These are phyloP conservation scores for Gambusia affinis DNA, from an alignment of 2,113 vertebrate species.

Conservation along the genomic window DNA sequence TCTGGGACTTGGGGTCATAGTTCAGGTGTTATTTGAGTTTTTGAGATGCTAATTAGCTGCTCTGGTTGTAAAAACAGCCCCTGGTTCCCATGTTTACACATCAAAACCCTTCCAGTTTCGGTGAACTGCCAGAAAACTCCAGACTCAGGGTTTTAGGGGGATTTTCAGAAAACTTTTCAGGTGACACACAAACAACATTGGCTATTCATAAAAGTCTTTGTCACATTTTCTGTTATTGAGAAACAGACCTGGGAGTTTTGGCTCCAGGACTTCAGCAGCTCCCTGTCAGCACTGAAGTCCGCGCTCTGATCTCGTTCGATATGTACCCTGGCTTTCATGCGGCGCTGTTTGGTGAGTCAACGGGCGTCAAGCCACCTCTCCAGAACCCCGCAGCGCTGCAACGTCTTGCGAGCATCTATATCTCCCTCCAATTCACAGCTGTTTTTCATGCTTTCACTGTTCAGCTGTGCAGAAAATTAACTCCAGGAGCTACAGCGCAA, in stretches of 20 bases:
- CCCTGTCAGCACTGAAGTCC: not conserved
- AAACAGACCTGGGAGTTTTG: not conserved
- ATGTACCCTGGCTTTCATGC: constrained; percentile 5
- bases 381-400: constrained; percentile 45
- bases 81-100: too few relatives aligned
- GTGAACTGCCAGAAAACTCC: too few relatives aligned
- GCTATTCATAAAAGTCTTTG: too few relatives aligned
- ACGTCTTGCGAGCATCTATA: constrained; percentile 35
- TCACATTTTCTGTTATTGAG: not conserved
- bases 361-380: constrained; percentile 32
- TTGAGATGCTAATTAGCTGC: too few relatives aligned
- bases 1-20: too few relatives aligned
- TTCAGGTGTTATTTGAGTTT: too few relatives aligned
- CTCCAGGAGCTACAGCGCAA: constrained; percentile 51
- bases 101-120: too few relatives aligned
- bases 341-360: constrained; percentile 14
- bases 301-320: constrained; percentile 17
- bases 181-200: too few relatives aligned
- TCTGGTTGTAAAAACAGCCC: too few relatives aligned
- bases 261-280: not conserved
- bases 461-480: constrained; percentile 81
- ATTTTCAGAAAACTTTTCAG: too few relatives aligned
- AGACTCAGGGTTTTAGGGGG: too few relatives aligned
- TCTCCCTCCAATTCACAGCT: constrained; percentile 32
- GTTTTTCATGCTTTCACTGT: constrained; percentile 64